phyloP scores from a whole-genome alignment of 2,888 invertebrate species.

The Chrysotoxum bicinctum region DNA sequence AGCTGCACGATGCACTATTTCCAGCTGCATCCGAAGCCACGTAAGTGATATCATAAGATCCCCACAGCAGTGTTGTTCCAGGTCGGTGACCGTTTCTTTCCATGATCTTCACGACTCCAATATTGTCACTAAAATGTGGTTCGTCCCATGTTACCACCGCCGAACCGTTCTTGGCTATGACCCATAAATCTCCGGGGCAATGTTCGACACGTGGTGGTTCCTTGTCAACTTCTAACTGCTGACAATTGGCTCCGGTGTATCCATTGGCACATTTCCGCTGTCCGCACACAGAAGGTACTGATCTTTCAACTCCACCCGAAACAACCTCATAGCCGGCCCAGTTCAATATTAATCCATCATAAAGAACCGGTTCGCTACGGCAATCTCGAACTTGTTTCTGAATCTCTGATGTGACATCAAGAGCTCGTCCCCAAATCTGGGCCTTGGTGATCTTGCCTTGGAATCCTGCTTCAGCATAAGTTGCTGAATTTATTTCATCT shows the following conservation, averaged over 20 bases:
- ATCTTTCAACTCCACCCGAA: slow-evolving; percentile 93
- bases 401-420: slow-evolving; percentile 95
- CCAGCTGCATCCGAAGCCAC: slow-evolving; percentile 96
- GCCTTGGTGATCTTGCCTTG: slow-evolving; percentile 97
- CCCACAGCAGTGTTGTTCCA: slow-evolving; percentile 94
- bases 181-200: slow-evolving; percentile 97
- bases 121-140: slow-evolving; percentile 94
- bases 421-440: slow-evolving; percentile 95
- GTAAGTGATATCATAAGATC: slow-evolving; percentile 95
- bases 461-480: slow-evolving; percentile 94
- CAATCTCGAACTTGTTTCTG: slow-evolving; percentile 97
- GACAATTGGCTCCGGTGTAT: slow-evolving; percentile 92
- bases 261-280: slow-evolving; percentile 94
- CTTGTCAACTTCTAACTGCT: slow-evolving; percentile 92
- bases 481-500: slow-evolving; percentile 83
- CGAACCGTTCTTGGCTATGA: slow-evolving; percentile 95
- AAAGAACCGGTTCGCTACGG: slow-evolving; percentile 94
- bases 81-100: slow-evolving; percentile 94
- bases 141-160: slow-evolving; percentile 96
- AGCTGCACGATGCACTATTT: slow-evolving; percentile 94
- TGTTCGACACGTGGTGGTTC: slow-evolving; percentile 92
- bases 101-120: slow-evolving; percentile 89
- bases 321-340: slow-evolving; percentile 97
- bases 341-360: slow-evolving; percentile 91
- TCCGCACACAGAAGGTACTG: slow-evolving; percentile 95